Conservation (phyloP, 2,888 invertebrate genomes). For the Trissolcus japonicus region DNA sequence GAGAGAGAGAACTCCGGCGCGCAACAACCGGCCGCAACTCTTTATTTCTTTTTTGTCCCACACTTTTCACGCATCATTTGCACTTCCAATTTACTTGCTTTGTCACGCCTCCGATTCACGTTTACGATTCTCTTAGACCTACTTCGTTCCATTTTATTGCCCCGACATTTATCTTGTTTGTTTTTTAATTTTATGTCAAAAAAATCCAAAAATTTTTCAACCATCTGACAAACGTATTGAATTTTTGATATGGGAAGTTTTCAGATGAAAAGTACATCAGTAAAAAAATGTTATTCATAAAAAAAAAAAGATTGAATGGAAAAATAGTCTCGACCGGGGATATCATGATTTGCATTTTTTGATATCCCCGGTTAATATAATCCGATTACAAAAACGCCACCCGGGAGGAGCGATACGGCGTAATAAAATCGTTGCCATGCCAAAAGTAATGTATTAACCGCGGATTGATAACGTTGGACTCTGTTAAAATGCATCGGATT, state of each 20-base stretch:
- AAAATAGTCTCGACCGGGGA: not conserved
- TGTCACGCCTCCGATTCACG: conserved; percentile 1
- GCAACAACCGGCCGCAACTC: conserved; percentile 14
- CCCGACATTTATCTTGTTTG: conserved; percentile 1
- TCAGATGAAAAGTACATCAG: not conserved
- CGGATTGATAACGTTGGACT: conserved; percentile 45
- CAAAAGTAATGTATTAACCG: conserved; percentile 31
- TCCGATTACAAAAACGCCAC: conserved; percentile 29
- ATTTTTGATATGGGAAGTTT: not conserved
- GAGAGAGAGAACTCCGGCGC: conserved; percentile 12
- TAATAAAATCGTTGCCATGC: conserved; percentile 23
- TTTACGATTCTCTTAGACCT: conserved; percentile 15
- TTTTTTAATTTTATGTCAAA: not conserved
- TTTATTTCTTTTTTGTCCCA: conserved; percentile 12
- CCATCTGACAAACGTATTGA: too few relatives aligned
- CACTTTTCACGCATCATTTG: conserved; percentile 25
- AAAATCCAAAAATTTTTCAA: too few relatives aligned
- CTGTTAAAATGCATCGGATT: conserved; percentile 9
- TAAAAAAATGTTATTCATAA: not conserved
- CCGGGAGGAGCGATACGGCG: conserved; percentile 16
- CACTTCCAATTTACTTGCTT: conserved; percentile 18
- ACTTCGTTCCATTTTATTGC: conserved; percentile 10
- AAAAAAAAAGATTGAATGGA: not conserved
- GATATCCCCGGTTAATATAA: not conserved
- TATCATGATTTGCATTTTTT: not conserved